Base-by-base conservation (phyloP, 2,888 invertebrate species). In the Ochropacha duplaris region DNA sequence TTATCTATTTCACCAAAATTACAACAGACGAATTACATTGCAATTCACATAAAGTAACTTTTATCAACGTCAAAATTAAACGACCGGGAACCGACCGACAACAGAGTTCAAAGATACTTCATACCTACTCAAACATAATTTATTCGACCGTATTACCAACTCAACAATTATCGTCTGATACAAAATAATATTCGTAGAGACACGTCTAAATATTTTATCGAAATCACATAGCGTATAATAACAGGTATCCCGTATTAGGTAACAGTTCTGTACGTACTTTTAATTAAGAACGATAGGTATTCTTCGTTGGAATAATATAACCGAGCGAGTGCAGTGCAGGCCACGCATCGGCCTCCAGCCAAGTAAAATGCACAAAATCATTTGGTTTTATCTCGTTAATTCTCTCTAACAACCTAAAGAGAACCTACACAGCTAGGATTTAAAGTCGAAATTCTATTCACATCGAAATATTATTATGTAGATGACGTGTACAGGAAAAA, bases 291-390 rank as follows among this genome's bases (percentile, higher is more conserved):
- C 28, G 28, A 16, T 51, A 26, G n/a, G n/a, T n/a, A 34, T 26
- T 51, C 52, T 19, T 14, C 8, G 52, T 31, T 22, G 31, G 19
- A 52, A 52, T 52, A 34, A 52, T 12, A 14, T 52, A 34, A 31
- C 51, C 5, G 28, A 51, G 52, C 22, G 52, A 34, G 52, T n/a
- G 16, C n/a, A 34, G 52, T n/a, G 24, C 24, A 61, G 49, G 31
- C 24, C 55, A 61, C 72, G 75, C 79, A 69, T 76, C 72, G 75
- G 75, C 65, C 79, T 75, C 36, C 36, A 36, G 79, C 81, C 86
- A 77, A 84, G 81, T 86, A 82, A 90, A 88, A 89, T 89, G 89
- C 89, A 89, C 88, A 89, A 90, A 88, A 90, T 89, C 88, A 90
- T 90, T 90, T 84, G 80, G 83, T 84, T 88, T 90, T 90, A 90